Percentiles rank a stretch among this genome's conserved stretches.
Evolutionary conservation across 2,888 invertebrate genomes (phyloP).

Genomic region (Pachymerium ferrugineum): DNA sequence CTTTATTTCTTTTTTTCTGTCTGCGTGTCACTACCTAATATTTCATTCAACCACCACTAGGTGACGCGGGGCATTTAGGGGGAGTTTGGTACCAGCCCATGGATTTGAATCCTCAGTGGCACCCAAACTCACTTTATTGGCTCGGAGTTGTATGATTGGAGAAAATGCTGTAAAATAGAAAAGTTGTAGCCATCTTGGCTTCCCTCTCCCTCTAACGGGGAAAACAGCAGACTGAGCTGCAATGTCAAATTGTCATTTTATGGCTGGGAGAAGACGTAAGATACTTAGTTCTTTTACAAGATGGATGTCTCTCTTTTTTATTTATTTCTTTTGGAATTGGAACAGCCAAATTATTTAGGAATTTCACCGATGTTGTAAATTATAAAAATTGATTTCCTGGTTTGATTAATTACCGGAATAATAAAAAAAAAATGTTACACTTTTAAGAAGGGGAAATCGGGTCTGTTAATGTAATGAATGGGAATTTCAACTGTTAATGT

Average conservation of each 20-base stretch:
- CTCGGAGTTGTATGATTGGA: neutral
- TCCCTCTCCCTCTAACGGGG: neutral
- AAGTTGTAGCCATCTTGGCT: slow-evolving; percentile 9
- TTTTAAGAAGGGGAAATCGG: too few relatives aligned
- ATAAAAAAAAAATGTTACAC: too few relatives aligned
- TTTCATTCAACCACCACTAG: neutral
- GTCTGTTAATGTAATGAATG: too few relatives aligned
- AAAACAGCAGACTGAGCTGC: neutral
- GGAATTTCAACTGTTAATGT: too few relatives aligned
- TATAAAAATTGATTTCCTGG: too few relatives aligned
- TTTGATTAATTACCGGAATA: too few relatives aligned
- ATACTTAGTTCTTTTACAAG: slow-evolving; percentile 16
- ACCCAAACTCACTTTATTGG: slow-evolving; percentile 14
- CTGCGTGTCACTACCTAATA: neutral
- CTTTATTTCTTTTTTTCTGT: neutral
- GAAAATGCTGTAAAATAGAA: slow-evolving; percentile 16
- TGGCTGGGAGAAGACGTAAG: neutral
- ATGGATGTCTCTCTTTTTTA: too few relatives aligned
- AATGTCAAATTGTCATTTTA: slow-evolving; percentile 16
- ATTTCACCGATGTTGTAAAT: too few relatives aligned
- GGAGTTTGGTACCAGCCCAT: neutral
- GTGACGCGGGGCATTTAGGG: neutral
- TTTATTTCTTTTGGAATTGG: too few relatives aligned
- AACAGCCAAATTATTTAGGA: too few relatives aligned
- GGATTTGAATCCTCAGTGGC: slow-evolving; percentile 9